A percentile compares a stretch with the other conserved stretches of the same genome.
phyloP scores from a whole-genome alignment of 2,888 invertebrate species.

The Catocala nupta region DNA sequence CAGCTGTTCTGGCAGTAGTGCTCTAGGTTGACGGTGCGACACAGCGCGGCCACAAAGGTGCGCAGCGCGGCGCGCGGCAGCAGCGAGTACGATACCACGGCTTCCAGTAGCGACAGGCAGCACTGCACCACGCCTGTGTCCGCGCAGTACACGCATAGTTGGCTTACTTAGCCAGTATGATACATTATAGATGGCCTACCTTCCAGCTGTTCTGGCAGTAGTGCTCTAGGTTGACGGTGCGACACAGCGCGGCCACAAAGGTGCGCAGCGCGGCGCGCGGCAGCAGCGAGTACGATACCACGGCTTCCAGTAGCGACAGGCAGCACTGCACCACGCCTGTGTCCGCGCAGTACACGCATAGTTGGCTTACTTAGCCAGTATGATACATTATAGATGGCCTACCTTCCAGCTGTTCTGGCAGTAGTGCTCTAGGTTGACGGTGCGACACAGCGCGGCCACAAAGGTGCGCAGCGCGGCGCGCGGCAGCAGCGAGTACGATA shows the following conservation, averaged over 20 bases:
- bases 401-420: conserved; percentile 93
- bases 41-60: conserved; percentile 94
- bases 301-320: conserved; percentile 95
- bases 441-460: conserved; percentile 94
- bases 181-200: conserved; percentile 49
- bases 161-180: too few relatives aligned
- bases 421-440: conserved; percentile 93
- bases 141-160: conserved; percentile 89
- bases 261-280: conserved; percentile 93
- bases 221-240: conserved; percentile 93
- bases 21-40: conserved; percentile 94
- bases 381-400: not conserved
- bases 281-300: conserved; percentile 96
- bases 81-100: conserved; percentile 96
- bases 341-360: conserved; percentile 90
- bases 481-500: conserved; percentile 96
- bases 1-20: conserved; percentile 93
- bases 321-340: conserved; percentile 90
- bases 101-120: conserved; percentile 94
- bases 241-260: conserved; percentile 94
- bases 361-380: too few relatives aligned
- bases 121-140: conserved; percentile 90
- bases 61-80: conserved; percentile 94
- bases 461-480: conserved; percentile 93
- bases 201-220: conserved; percentile 95